phyloP scores from a whole-genome alignment of 2,888 invertebrate genomes.

The Drosophila colorata region DNA sequence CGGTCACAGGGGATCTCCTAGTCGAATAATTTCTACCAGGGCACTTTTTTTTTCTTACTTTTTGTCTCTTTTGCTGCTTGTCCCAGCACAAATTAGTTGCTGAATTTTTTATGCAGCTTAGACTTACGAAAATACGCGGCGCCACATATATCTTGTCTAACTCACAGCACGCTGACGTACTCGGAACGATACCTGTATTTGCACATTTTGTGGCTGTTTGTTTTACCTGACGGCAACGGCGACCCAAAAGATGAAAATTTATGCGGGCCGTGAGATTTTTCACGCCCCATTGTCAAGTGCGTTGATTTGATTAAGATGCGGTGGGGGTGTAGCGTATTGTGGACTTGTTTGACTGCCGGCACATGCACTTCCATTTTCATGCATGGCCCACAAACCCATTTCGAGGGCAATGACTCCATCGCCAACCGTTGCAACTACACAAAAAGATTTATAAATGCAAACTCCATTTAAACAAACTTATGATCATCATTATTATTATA shows the following conservation, averaged over 20 bases:
- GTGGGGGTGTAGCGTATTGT: not conserved
- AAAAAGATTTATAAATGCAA: slow-evolving; percentile 30
- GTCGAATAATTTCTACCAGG: not conserved
- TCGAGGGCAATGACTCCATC: slow-evolving; percentile 59
- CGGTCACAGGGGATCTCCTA: not conserved
- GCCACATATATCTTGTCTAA: slow-evolving; percentile 43
- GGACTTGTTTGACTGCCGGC: slow-evolving; percentile 1
- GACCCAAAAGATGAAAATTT: slow-evolving; percentile 66
- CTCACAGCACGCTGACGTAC: not conserved
- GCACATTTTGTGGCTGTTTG: slow-evolving; percentile 44
- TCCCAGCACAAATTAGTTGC: slow-evolving; percentile 68
- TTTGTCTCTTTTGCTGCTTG: slow-evolving; percentile 18
- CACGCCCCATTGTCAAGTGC: slow-evolving; percentile 68
- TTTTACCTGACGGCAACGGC: slow-evolving; percentile 35
- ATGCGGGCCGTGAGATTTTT: slow-evolving; percentile 70
- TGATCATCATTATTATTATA: slow-evolving; percentile 26
- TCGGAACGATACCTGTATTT: slow-evolving; percentile 36
- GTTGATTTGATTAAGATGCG: slow-evolving; percentile 68
- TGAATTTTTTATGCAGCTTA: slow-evolving; percentile 66
- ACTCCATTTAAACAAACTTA: slow-evolving; percentile 18
- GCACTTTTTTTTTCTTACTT: not conserved
- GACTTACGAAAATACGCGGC: slow-evolving; percentile 13
- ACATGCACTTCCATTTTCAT: slow-evolving; percentile 24
- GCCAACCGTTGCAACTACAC: slow-evolving; percentile 18
- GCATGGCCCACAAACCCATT: slow-evolving; percentile 64